A percentile compares a stretch with the other conserved stretches of the same genome.
Evolutionary conservation across 2,797 vertebrate genomes (phyloP).

Genomic region (Varecia variegata): DNA sequence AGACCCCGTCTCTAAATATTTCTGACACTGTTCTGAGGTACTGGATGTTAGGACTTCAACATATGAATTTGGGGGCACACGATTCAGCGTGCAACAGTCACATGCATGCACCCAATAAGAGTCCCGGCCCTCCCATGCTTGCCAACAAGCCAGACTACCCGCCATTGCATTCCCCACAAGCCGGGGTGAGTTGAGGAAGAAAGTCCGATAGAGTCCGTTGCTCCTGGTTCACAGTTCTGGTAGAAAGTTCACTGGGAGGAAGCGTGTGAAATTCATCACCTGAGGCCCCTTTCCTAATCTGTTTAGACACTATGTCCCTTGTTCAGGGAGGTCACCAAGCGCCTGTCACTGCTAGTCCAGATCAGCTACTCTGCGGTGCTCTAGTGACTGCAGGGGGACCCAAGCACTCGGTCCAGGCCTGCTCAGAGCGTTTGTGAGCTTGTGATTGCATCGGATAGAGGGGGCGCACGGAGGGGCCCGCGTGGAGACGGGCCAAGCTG

Average conservation of each 20-base stretch:
- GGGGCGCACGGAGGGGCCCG: neutral
- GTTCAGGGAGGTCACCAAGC: neutral
- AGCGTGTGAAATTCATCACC: neutral
- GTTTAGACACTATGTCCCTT: neutral
- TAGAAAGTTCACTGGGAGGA: neutral
- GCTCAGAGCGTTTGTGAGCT: neutral
- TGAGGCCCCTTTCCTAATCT: neutral
- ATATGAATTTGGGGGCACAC: neutral
- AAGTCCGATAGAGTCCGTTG: neutral
- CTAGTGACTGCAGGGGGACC: accelerated
- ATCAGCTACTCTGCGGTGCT: neutral
- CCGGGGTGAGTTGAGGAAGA: neutral
- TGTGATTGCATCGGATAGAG: neutral
- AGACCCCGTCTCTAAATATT: neutral
- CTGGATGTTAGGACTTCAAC: neutral
- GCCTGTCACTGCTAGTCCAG: neutral
- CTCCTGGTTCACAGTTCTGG: neutral
- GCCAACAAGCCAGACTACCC: neutral
- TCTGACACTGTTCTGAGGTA: neutral
- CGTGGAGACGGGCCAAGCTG: accelerated
- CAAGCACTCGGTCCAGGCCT: neutral
- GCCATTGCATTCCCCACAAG: accelerated
- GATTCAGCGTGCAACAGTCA: neutral
- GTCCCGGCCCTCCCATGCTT: accelerated
- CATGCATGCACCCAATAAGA: neutral